Base-by-base conservation (phyloP, 2,113 vertebrate species). In the Anser brachyrhynchus region DNA sequence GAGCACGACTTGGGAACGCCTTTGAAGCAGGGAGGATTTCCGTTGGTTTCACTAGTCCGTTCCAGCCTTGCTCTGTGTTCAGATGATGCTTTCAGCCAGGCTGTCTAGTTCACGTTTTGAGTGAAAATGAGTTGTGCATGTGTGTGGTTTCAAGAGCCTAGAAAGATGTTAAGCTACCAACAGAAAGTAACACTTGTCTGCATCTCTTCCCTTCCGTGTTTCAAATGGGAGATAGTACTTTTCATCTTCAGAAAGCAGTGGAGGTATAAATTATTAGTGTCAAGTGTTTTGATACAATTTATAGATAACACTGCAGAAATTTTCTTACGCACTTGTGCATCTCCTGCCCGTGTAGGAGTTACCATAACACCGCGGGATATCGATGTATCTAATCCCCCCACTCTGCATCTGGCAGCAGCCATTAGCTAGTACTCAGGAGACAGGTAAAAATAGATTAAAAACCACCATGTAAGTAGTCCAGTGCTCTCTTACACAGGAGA, bases 381-480 rank as follows among this genome's bases (percentile, higher is more conserved):
- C 51, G 67, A 84, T 87, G 67, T 73, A 49, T 78, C 67, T 88
- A 66, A 84, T 62, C 35, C 55, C 39, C 17, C 14, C 2, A 8
- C 23, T 58, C 55, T 66, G 57, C n/a, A n/a, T 49, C 75, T 88
- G 75, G 85, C 66, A 92, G 62, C 46, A 92, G 33, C 43, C 52
- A 72, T 89, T 90, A 94, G 39, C 43, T 89, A 82, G 61, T 26
- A 49, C 71, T 69, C 61, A 10, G 31, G 85, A 86, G 82, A 87
- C 51, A 79, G 46, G 72, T 73, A 77, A 92, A 91, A 93, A 87
- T 18, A 87, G 76, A 76, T 86, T 75, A 80, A 67, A 95, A 84
- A 54, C 75, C 33, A 71, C 10, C 13, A 13, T 43, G n/a, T 28
- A 25, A 61, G 65, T 74, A 80, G 67, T 66, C 35, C 52, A 62